These are phyloP conservation scores for Esperia sulphurella DNA, from an alignment of 2,888 invertebrate species.

Conservation along the genomic window DNA sequence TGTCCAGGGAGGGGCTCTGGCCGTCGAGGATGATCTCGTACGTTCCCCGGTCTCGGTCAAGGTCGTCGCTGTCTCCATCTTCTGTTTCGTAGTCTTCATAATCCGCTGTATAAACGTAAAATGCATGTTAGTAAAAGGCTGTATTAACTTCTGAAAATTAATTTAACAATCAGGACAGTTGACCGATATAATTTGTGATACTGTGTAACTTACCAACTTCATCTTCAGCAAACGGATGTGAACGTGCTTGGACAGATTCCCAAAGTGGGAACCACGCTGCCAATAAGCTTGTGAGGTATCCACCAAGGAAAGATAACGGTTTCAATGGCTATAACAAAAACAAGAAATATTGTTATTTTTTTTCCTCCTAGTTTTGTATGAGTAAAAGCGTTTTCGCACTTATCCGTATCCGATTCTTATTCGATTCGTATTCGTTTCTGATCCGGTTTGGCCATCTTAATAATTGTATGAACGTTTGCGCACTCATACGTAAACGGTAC, in stretches of 20 bases:
- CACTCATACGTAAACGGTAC: too few species aligned
- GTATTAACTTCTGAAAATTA: not conserved
- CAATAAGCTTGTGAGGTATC: slow-evolving; percentile 73
- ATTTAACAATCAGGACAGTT: too few species aligned
- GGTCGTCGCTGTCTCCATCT: slow-evolving; percentile 51
- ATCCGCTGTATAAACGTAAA: slow-evolving; percentile 28
- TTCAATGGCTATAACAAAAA: slow-evolving; percentile 65
- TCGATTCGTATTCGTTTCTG: too few species aligned
- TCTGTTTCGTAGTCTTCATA: slow-evolving; percentile 71
- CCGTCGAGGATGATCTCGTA: slow-evolving; percentile 71
- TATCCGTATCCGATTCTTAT: too few species aligned
- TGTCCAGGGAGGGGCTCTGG: slow-evolving; percentile 39
- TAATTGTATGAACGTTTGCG: too few species aligned
- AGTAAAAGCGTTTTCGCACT: too few species aligned
- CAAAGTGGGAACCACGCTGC: slow-evolving; percentile 73
- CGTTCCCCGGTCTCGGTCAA: slow-evolving; percentile 62
- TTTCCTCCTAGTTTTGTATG: too few species aligned
- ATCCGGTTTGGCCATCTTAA: too few species aligned
- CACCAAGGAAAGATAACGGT: slow-evolving; percentile 76
- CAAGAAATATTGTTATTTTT: not conserved
- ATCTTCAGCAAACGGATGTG: slow-evolving; percentile 71
- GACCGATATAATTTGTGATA: too few species aligned
- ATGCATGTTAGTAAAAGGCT: not conserved
- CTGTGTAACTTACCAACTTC: slow-evolving; percentile 54
- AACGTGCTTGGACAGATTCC: slow-evolving; percentile 51